These are phyloP conservation scores for Nyctalus aviator DNA, from an alignment of 2,797 vertebrate species.

Conservation along the genomic window DNA sequence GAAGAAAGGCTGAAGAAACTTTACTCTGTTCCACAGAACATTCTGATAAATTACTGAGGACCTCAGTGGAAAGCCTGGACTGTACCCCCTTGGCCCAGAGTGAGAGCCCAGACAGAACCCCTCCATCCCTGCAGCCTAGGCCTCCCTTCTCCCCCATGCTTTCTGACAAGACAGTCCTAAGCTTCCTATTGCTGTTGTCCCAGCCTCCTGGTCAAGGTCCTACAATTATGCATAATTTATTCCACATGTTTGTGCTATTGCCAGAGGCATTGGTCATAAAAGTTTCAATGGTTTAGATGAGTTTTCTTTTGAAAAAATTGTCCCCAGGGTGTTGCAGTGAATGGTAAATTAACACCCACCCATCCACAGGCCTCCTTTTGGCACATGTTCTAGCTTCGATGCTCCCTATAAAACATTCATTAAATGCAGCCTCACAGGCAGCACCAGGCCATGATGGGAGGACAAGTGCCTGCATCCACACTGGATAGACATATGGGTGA, in stretches of 20 bases:
- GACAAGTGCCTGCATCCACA: background rate
- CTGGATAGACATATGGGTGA: background rate
- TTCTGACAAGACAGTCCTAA: background rate
- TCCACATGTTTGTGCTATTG: slow-evolving; percentile 72
- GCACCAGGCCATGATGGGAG: background rate
- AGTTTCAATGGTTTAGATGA: slow-evolving; percentile 79
- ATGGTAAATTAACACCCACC: slow-evolving; percentile 79
- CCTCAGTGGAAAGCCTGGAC: background rate
- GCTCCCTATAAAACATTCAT: slow-evolving; percentile 85
- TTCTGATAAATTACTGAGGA: background rate
- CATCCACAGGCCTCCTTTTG: slow-evolving; percentile 58
- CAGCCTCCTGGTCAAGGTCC: slow-evolving; percentile 24
- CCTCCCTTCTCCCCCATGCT: background rate
- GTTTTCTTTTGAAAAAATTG: slow-evolving; percentile 78
- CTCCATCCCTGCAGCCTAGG: background rate
- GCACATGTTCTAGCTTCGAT: slow-evolving; percentile 45
- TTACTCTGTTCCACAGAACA: background rate
- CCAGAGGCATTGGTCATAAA: slow-evolving; percentile 69
- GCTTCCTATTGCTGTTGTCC: slow-evolving; percentile 26
- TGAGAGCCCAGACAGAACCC: background rate
- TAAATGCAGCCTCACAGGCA: background rate
- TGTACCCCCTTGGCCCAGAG: background rate
- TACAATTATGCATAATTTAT: slow-evolving; percentile 74
- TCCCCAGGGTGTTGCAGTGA: slow-evolving; percentile 69
- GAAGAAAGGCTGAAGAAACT: background rate